Evolutionary conservation across 1,140 invertebrate genomes (phyloP), one percentile per base, ranked within the genome.

Genomic region (Ceratitis capitata): DNA sequence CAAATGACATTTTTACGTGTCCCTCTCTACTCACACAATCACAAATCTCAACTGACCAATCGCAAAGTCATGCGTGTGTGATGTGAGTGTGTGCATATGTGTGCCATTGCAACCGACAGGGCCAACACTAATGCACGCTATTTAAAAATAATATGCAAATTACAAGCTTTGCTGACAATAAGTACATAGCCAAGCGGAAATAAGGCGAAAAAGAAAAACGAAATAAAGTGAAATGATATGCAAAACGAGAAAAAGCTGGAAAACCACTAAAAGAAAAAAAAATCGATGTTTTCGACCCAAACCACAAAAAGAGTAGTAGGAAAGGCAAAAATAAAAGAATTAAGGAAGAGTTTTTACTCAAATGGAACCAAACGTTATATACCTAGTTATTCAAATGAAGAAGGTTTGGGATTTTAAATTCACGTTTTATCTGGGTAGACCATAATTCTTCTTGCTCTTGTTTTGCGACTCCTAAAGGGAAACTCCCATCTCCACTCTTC

Each of bases 71-170:
- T 64, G 58, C 32, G 58, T 32, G 23, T 1, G 26, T 32, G 58
- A n/a, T 69, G 19, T 69, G 26, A 3, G 7, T 74, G 39, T 23
- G 35, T 74, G 64, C 10, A 19, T 14, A n/a, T 74, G 35, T 19
- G 35, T 26, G n/a, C 12, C 39, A 26, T 39, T 78, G 69, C 69
- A 10, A 45, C 32, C 42, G 39, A 78, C 39, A 78, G n/a, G n/a
- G 39, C 39, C 45, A 45, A 45, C 69, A 9, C 5, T 78, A 78
- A 78, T 45, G 42, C 69, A 78, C 4, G 69, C 69, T 78, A 78
- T 78, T 45, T 78, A 78, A 78, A 78, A 45, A 26, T 45, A 45
- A 78, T 42, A 42, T 45, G 42, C 69, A 78, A 78, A 78, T 78
- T 78, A 45, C 69, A 10, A 23, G 39, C 69, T 78, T 78, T 78